Conservation (phyloP, 2,113 vertebrate genomes). For the Coptodon rendalli region DNA sequence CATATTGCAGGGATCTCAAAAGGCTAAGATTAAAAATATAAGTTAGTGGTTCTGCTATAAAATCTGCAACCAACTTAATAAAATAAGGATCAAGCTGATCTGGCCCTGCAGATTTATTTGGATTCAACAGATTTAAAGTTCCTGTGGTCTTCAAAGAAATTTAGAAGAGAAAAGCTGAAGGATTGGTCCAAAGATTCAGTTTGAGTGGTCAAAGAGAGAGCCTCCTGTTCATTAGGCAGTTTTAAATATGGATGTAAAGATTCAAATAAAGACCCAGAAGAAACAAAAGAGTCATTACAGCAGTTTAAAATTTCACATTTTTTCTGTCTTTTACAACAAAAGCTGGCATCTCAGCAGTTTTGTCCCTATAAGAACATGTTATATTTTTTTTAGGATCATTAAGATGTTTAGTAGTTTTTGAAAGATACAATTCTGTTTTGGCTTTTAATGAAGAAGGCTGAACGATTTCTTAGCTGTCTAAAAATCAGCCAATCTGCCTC, state of each 20-base stretch:
- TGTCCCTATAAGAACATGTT: neutral
- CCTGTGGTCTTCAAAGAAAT: neutral
- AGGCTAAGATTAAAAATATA: neutral
- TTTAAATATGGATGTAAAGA: neutral
- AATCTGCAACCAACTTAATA: neutral
- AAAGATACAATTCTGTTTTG: neutral
- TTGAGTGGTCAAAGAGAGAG: neutral
- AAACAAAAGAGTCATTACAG: neutral
- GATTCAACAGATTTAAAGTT: neutral
- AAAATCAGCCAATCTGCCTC: neutral
- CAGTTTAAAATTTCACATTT: neutral
- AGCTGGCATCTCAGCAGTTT: neutral
- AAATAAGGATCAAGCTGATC: neutral
- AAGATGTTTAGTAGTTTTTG: neutral
- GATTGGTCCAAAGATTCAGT: neutral
- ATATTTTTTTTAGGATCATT: neutral
- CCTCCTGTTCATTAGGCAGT: neutral
- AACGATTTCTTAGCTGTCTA: neutral
- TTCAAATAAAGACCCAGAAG: neutral
- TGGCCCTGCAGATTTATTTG: neutral
- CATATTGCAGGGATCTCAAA: neutral
- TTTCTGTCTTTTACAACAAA: neutral
- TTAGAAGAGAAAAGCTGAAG: neutral
- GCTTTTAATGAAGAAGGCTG: neutral
- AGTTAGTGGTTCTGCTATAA: neutral